Conservation (phyloP, 2,113 vertebrate genomes). For the Microcebus tavaratra region DNA sequence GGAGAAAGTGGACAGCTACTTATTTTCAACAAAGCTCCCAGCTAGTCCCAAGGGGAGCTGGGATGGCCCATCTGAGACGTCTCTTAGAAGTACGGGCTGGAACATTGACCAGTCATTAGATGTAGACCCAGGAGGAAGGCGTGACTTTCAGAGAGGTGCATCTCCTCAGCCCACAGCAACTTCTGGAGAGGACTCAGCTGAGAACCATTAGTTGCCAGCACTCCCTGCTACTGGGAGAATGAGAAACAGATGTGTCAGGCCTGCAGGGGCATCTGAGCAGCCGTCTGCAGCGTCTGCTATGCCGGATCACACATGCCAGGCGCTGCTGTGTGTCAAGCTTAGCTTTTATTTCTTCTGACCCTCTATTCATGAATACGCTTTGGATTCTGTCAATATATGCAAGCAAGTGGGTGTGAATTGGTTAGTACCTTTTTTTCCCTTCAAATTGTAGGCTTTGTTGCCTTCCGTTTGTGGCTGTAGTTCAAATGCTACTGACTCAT, state of each 20-base stretch:
- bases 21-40: not conserved
- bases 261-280: not conserved
- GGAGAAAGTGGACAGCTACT: not conserved
- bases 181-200: not conserved
- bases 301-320: not conserved
- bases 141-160: not conserved
- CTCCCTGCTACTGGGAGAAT: no score
- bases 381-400: not conserved
- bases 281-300: not conserved
- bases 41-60: no score
- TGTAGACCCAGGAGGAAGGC: not conserved
- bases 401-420: not conserved
- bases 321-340: not conserved
- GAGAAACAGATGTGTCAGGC: not conserved
- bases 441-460: no score
- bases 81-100: not conserved
- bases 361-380: not conserved
- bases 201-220: not conserved
- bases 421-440: not conserved
- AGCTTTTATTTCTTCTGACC: not conserved
- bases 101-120: not conserved
- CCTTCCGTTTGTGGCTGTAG: not conserved
- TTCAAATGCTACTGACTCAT: not conserved
- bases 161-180: not conserved
- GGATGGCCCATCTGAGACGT: not conserved